Evolutionary conservation across 2,888 invertebrate species (phyloP), one percentile per base, ranked within the genome.

Genomic region (Melanostoma mellinum): DNA sequence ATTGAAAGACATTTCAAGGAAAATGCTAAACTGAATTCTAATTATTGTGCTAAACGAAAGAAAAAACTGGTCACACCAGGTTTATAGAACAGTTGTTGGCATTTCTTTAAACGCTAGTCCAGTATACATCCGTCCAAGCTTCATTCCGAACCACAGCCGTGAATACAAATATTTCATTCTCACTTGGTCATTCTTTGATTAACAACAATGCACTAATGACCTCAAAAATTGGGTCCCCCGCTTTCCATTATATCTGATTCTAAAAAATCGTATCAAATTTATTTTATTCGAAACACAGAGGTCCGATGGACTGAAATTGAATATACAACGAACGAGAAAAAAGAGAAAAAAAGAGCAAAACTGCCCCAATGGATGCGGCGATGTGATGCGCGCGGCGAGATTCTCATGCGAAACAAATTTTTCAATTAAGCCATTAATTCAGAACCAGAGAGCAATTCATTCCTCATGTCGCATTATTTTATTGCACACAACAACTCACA

Each of bases 381-480:
- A 20, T 44, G 58, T 52, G 44, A 61, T 50, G 20, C 48, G 35
- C 36, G 80, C 75, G 78, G 86, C 61, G 78, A 86, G 86, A 87
- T 87, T 88, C 87, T 87, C 87, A 86, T 88, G 88, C 87, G 89
- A 87, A 87, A 88, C 87, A 89, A 89, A 90, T 89, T 90, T 89
- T 90, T 90, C 90, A 90, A 90, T 90, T 89, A 90, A 90, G 89
- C 89, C 88, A 89, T 90, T 90, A 89, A 89, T 89, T 90, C 88
- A 88, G 85, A 89, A 53, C 74, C 71, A 58, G 65, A 73, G 75
- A 76, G 78, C 82, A 78, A 78, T 74, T 87, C 88, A 89, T 88
- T 88, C 87, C 88, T 88, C 88, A 86, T 89, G 88, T 89, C 88
- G 88, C 87, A 89, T 89, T 89, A 89, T 89, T 89, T 89, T 89